Percentiles rank a stretch among this genome's conserved stretches.
These are phyloP conservation scores for Hydropsyche betteni DNA, from an alignment of 2,888 invertebrate genomes.

Conservation along the genomic window DNA sequence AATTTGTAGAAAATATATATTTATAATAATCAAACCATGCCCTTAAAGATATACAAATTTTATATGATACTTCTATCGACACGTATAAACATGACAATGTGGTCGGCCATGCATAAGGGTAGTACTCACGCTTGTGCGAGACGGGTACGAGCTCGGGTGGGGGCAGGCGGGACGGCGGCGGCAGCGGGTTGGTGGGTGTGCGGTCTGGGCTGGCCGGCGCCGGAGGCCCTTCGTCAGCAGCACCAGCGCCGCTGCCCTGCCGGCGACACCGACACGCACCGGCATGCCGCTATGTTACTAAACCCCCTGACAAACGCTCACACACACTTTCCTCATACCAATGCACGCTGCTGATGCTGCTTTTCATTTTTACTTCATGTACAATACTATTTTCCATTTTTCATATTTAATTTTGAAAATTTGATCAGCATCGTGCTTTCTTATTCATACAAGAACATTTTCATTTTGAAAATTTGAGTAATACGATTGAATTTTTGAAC, in stretches of 20 bases:
- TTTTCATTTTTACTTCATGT: background rate
- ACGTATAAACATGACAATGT: too few species aligned
- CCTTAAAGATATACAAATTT: too few species aligned
- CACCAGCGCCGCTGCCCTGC: conserved; percentile 59
- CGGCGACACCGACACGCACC: conserved; percentile 51
- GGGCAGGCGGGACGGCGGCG: conserved; percentile 50
- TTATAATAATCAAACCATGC: too few species aligned
- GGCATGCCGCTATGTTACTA: conserved; percentile 51
- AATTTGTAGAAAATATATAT: too few species aligned
- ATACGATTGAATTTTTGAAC: too few species aligned
- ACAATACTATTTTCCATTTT: background rate
- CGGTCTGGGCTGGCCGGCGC: conserved; percentile 57
- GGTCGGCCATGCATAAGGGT: background rate
- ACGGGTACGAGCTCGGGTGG: conserved; percentile 42
- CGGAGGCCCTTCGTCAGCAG: conserved; percentile 52
- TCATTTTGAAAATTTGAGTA: too few species aligned
- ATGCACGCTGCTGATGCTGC: background rate
- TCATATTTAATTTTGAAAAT: too few species aligned
- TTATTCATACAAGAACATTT: too few species aligned
- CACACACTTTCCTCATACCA: background rate
- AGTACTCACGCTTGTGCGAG: conserved; percentile 49
- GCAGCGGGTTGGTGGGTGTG: conserved; percentile 63
- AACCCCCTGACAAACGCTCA: conserved; percentile 40
- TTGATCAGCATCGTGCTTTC: too few species aligned
- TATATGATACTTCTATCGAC: too few species aligned